These are phyloP conservation scores for Eulemur rufifrons DNA, from an alignment of 2,113 vertebrate genomes.

Conservation along the genomic window DNA sequence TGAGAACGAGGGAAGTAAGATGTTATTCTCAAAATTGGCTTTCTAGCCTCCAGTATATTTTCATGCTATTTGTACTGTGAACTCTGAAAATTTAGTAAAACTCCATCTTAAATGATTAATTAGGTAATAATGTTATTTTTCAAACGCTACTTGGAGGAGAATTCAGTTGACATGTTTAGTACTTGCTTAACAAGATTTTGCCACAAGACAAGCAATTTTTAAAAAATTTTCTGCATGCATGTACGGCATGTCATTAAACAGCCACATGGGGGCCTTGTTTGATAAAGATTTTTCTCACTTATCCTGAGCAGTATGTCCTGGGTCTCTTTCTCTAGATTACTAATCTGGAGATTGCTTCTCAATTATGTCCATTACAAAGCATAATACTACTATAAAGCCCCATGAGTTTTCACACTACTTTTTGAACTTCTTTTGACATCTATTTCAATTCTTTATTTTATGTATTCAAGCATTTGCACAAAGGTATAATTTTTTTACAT, in stretches of 20 bases:
- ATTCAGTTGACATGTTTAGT: background rate
- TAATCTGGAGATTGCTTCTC: background rate
- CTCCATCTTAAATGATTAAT: background rate
- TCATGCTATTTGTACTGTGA: background rate
- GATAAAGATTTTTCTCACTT: conserved; percentile 3
- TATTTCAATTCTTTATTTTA: background rate
- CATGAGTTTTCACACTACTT: background rate
- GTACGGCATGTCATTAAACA: background rate
- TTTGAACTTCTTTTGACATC: background rate
- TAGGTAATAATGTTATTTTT: background rate
- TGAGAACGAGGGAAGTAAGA: background rate
- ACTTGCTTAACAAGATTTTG: conserved; percentile 36
- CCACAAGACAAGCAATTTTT: background rate
- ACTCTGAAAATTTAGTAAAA: conserved; percentile 27
- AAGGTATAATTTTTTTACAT: background rate
- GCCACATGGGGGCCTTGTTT: conserved; percentile 56
- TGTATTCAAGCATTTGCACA: conserved; percentile 11
- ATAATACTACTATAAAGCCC: background rate
- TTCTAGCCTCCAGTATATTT: background rate
- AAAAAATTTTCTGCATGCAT: background rate
- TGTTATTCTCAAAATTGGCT: background rate
- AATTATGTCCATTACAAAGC: background rate
- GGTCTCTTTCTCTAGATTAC: background rate
- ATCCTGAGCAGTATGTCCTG: background rate
- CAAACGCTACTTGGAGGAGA: background rate